Conservation (phyloP, 2,113 vertebrate species). For the Neoarius graeffei region DNA sequence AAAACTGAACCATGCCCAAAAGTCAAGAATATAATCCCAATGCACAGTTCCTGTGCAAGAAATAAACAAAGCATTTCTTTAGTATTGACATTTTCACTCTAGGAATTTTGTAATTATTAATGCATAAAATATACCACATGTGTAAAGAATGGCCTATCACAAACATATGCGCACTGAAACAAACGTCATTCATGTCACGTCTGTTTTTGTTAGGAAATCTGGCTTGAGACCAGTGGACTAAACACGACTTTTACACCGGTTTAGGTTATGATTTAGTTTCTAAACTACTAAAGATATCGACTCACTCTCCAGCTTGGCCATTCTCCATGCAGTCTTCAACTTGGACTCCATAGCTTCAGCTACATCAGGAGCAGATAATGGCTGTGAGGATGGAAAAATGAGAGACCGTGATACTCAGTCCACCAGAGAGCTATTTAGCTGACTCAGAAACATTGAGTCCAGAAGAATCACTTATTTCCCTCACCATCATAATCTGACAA, state of each 20-base stretch:
- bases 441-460: slow-evolving; percentile 26
- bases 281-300: background rate
- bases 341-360: slow-evolving; percentile 57
- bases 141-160: background rate
- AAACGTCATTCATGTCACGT: too few relatives aligned
- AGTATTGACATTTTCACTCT: background rate
- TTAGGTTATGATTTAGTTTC: background rate
- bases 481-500: slow-evolving; percentile 71
- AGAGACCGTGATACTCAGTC: slow-evolving; percentile 66
- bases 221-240: background rate
- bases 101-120: background rate
- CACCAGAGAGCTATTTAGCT: slow-evolving; percentile 62
- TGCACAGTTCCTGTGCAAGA: background rate
- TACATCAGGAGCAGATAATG: slow-evolving; percentile 62
- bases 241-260: background rate
- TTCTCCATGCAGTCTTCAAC: slow-evolving; percentile 55
- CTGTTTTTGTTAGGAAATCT: background rate
- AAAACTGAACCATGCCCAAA: background rate
- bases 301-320: slow-evolving; percentile 74
- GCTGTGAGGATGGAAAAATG: slow-evolving; percentile 56
- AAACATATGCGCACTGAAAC: background rate
- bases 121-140: background rate
- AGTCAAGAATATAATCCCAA: background rate
- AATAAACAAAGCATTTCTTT: background rate
- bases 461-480: slow-evolving; percentile 51